Evolutionary conservation across 2,113 vertebrate genomes (phyloP), one percentile per base, ranked within the genome.

Genomic region (Semicossyphus pulcher): DNA sequence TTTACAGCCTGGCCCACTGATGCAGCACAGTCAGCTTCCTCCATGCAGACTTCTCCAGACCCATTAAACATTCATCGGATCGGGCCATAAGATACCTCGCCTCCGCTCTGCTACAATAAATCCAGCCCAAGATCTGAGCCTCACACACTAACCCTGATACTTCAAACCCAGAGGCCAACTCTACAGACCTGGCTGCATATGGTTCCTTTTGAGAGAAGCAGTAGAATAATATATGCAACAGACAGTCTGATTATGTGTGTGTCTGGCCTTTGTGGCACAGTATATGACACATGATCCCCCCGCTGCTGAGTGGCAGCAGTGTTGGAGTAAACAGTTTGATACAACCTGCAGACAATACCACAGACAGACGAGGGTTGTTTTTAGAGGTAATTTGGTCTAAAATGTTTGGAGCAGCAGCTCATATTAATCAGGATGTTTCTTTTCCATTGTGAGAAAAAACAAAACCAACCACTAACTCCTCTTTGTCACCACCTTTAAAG

Each of bases 61-160:
- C 73, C 86, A 93, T 93, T 93, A 93, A 94, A 91, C 86, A 93
- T 93, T 93, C 86, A 94, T 93, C 53, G 74, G 54, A 87, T 69
- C 31, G 64, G 80, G 86, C 81, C 77, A 90, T 89, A 83, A 87
- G 88, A 93, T 91, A 91, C 65, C 83, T 76, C 69, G 76, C 72
- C 60, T 79, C 71, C 52, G 69, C 69, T 61, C 44, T 45, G 68
- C 85, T 78, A 11, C 76, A 80, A 72, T 85, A 84, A 87, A 91
- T 80, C 70, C 77, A 83, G 51, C 78, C 66, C 44, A 16, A 12
- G 49, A 67, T 63, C 52, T 25, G 21, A 64, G 32, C 31, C 56
- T 52, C 31, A 48, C 66, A 56, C 60, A 32, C 62, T 68, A 18
- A 67, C 63, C 51, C 34, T 47, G 31, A 56, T 54, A 9, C 26